These are phyloP conservation scores for Lynx canadensis DNA, from an alignment of 2,113 vertebrate species.

Conservation along the genomic window DNA sequence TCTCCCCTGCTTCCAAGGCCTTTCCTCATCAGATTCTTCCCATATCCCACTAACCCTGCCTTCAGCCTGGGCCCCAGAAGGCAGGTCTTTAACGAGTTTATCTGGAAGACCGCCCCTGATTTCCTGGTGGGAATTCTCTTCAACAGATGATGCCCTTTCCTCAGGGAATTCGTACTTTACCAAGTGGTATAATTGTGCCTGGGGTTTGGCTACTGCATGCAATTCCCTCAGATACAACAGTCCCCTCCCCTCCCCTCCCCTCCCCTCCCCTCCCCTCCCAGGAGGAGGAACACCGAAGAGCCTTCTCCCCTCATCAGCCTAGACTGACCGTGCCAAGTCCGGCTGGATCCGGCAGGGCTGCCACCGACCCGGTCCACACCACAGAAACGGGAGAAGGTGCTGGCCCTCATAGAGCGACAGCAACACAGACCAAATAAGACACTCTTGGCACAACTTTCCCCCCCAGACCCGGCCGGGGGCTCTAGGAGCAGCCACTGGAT, in stretches of 20 bases:
- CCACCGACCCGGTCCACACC: neutral
- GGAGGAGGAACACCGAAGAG: neutral
- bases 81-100: slow-evolving; percentile 54
- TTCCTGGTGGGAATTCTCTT: slow-evolving; percentile 49
- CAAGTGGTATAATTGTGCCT: slow-evolving; percentile 74
- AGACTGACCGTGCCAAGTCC: neutral
- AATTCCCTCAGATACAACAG: slow-evolving; percentile 52
- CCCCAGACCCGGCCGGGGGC: neutral
- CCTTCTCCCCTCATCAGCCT: neutral
- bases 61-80: neutral
- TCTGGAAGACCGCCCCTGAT: slow-evolving; percentile 54
- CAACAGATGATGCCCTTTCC: slow-evolving; percentile 59
- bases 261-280: slow-evolving; percentile 38
- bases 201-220: slow-evolving; percentile 65
- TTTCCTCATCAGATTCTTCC: neutral
- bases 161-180: slow-evolving; percentile 70
- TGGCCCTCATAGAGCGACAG: rapidly evolving
- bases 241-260: slow-evolving; percentile 36
- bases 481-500: neutral
- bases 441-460: neutral
- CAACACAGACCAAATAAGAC: neutral
- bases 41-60: neutral
- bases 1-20: neutral
- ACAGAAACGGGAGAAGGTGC: neutral
- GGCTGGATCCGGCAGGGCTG: neutral